These are phyloP conservation scores for Scrobipalpa atriplicella DNA, from an alignment of 2,888 invertebrate genomes.

Conservation along the genomic window DNA sequence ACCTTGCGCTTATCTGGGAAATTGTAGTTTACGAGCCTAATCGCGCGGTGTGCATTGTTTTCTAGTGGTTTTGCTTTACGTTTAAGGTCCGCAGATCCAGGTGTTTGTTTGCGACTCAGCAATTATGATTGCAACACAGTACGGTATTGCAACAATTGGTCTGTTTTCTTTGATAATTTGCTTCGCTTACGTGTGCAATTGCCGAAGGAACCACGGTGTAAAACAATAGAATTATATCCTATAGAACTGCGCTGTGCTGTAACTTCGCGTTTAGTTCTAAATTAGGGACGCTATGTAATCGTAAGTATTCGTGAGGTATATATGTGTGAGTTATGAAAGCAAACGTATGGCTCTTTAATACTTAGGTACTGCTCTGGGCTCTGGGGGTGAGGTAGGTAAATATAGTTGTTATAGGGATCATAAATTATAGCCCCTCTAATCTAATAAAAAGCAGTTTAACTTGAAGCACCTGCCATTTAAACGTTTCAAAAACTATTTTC, in stretches of 20 bases:
- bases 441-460: too few relatives aligned
- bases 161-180: constrained; percentile 63
- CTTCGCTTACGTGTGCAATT: constrained; percentile 52
- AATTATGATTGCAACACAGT: constrained; percentile 44
- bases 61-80: constrained; percentile 24
- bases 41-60: constrained; percentile 21
- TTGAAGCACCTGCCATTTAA: too few relatives aligned
- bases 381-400: too few relatives aligned
- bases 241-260: constrained; percentile 26
- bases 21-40: constrained; percentile 12
- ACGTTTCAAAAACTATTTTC: too few relatives aligned
- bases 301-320: background rate
- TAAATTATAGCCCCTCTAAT: too few relatives aligned
- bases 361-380: too few relatives aligned
- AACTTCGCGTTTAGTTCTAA: background rate
- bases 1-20: background rate
- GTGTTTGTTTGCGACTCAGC: constrained; percentile 38
- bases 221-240: constrained; percentile 74
- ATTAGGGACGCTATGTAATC: background rate
- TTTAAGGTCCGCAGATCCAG: constrained; percentile 39
- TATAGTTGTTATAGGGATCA: too few relatives aligned
- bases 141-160: constrained; percentile 44
- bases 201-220: constrained; percentile 47
- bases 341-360: background rate
- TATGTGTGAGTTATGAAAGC: background rate